phyloP scores from a whole-genome alignment of 1,140 invertebrate genomes.

The Sycobia sp. region DNA sequence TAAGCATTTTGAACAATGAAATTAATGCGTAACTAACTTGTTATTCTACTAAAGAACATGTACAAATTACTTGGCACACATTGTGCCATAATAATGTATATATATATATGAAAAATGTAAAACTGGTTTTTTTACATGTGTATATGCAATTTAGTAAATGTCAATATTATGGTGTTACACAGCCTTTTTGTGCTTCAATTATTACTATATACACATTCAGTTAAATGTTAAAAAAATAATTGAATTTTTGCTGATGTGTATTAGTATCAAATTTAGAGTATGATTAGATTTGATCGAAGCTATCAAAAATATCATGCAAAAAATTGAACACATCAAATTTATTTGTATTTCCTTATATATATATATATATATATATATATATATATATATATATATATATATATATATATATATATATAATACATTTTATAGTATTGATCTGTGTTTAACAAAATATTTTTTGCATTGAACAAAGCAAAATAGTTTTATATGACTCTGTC shows the following conservation, averaged over 20 bases:
- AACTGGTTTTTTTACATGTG: conserved; percentile 30
- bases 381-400: not conserved
- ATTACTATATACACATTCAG: not conserved
- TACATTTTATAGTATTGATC: conserved; percentile 20
- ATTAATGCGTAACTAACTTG: conserved; percentile 22
- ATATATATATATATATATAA: not conserved
- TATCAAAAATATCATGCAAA: not conserved
- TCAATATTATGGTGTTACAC: conserved; percentile 5
- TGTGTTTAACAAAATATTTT: conserved; percentile 22
- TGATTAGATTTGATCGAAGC: not conserved
- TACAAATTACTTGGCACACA: conserved; percentile 30
- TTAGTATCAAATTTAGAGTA: conserved; percentile 12
- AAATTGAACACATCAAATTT: conserved; percentile 6
- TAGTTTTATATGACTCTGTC: conserved; percentile 27
- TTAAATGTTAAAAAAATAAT: conserved; percentile 16
- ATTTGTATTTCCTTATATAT: conserved; percentile 1
- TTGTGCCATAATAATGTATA: conserved; percentile 23
- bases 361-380: not conserved
- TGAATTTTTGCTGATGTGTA: conserved; percentile 9
- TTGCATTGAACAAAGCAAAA: conserved; percentile 11
- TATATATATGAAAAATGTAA: conserved; percentile 30
- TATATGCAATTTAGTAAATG: conserved; percentile 25
- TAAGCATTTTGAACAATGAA: conserved; percentile 13
- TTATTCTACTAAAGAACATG: conserved; percentile 20
- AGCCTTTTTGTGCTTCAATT: conserved; percentile 23